phyloP scores from a whole-genome alignment of 2,113 vertebrate genomes.

The Stigmatopora argus region DNA sequence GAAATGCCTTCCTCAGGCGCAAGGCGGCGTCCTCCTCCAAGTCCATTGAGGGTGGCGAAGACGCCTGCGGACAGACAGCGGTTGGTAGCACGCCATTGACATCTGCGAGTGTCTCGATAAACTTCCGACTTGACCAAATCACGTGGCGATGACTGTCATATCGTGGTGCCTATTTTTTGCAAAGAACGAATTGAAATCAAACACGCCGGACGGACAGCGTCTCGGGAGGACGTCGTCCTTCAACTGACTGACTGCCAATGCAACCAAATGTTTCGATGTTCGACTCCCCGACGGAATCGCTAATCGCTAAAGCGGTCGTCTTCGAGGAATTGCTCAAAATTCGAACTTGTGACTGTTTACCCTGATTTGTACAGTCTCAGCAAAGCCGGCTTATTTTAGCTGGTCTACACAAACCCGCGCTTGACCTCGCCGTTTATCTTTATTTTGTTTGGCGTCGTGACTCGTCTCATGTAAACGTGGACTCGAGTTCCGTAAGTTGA shows the following conservation, averaged over 20 bases:
- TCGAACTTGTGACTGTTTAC: neutral
- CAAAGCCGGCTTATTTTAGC: neutral
- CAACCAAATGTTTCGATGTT: conserved; percentile 1
- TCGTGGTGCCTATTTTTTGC: conserved; percentile 11
- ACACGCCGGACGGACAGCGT: conserved; percentile 6
- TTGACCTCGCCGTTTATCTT: neutral
- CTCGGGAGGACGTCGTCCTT: conserved; percentile 19
- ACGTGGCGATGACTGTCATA: neutral
- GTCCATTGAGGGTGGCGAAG: conserved; percentile 66
- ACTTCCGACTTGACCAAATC: neutral
- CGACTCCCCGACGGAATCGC: neutral
- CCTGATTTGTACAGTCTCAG: neutral
- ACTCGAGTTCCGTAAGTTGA: neutral
- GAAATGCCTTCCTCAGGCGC: conserved; percentile 84
- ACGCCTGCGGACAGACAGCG: conserved; percentile 11
- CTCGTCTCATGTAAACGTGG: too few species aligned
- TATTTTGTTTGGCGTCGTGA: too few species aligned
- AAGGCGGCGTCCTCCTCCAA: conserved; percentile 81
- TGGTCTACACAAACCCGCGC: neutral
- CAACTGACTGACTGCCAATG: conserved; percentile 12
- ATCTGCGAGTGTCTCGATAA: conserved; percentile 16
- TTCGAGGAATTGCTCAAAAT: neutral
- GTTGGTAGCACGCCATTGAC: conserved; percentile 28
- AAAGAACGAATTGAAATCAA: conserved; percentile 27
- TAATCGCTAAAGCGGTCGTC: neutral